These are phyloP conservation scores for Rhinoderma darwinii DNA, from an alignment of 2,113 vertebrate genomes.

Conservation along the genomic window DNA sequence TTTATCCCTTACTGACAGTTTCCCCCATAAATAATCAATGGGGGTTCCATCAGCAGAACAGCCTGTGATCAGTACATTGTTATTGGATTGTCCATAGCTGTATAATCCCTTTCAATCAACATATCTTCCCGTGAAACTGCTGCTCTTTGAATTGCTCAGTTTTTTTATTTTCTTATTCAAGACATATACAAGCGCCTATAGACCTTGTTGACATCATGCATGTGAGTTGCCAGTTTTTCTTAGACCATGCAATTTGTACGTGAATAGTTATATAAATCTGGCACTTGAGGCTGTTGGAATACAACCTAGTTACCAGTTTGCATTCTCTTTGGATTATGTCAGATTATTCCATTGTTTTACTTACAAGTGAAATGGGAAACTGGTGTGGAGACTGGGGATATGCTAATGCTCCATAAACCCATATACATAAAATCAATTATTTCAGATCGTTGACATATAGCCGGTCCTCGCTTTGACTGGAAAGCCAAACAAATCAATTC, in stretches of 20 bases:
- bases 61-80: too few relatives aligned
- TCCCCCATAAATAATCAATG: too few relatives aligned
- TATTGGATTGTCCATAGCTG: background rate
- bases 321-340: constrained; percentile 21
- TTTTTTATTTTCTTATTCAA: too few relatives aligned
- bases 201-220: background rate
- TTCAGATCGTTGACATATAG: constrained; percentile 34
- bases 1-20: background rate
- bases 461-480: constrained; percentile 1
- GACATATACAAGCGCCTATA: background rate
- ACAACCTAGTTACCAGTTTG: background rate
- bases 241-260: background rate
- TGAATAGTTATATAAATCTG: background rate
- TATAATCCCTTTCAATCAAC: background rate
- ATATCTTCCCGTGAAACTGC: background rate
- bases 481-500: constrained; percentile 53
- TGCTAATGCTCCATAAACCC: constrained; percentile 26
- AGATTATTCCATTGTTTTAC: background rate
- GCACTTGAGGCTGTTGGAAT: background rate
- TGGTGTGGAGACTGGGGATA: background rate
- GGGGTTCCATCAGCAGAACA: too few relatives aligned
- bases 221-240: background rate
- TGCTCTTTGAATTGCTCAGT: background rate
- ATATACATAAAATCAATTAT: constrained; percentile 48
- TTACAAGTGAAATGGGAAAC: background rate